These are phyloP conservation scores for Trachelipus rathkii DNA, from an alignment of 1,140 invertebrate genomes.

Conservation along the genomic window DNA sequence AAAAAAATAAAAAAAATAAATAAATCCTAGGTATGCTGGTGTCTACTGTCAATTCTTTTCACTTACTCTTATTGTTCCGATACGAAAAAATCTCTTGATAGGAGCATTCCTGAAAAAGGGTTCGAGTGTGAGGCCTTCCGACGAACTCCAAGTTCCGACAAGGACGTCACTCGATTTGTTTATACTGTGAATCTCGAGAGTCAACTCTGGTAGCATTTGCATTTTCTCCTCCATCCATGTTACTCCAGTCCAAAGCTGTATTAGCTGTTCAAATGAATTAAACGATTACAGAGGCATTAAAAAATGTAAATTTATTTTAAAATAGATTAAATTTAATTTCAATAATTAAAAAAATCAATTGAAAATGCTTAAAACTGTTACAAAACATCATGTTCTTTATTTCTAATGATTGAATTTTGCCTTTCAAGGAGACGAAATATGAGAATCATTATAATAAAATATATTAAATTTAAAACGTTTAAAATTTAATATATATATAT, in stretches of 20 bases:
- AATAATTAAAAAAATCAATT: no score
- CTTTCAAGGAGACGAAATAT: no score
- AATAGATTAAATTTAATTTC: background rate
- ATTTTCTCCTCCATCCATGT: conserved; percentile 19
- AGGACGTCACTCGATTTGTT: conserved; percentile 30
- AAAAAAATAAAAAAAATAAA: no score
- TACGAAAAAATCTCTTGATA: conserved; percentile 44
- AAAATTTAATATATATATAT: no score
- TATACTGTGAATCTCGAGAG: conserved; percentile 13
- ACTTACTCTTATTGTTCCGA: conserved; percentile 46
- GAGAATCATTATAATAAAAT: no score
- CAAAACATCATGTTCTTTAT: no score
- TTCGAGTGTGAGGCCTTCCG: conserved; percentile 21
- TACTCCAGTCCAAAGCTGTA: conserved; percentile 20
- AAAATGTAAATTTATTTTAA: background rate
- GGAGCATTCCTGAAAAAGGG: conserved; percentile 38
- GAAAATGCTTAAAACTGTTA: no score
- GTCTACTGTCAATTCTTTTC: no score
- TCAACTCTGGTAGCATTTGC: conserved; percentile 23
- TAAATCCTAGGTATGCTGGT: no score
- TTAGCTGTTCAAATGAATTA: conserved; percentile 1
- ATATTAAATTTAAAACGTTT: no score
- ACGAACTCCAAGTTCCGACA: conserved; percentile 38
- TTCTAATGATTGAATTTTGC: no score
- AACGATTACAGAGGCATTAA: background rate